Conservation (phyloP, 2,797 vertebrate species). For the Lemur catta region DNA sequence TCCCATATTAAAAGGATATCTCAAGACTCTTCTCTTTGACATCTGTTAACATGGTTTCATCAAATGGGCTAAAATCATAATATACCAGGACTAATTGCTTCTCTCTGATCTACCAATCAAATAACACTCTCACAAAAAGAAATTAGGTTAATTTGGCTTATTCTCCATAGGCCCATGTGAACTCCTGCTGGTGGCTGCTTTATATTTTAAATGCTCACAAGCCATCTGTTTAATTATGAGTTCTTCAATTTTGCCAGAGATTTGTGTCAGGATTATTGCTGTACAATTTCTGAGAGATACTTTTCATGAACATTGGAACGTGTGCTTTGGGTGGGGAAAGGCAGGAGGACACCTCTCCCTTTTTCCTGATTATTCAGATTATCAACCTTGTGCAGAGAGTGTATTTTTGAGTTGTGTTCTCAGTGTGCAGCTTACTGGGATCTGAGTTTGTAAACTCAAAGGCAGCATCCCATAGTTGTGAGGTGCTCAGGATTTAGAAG, state of each 20-base stretch:
- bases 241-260: slow-evolving; percentile 2
- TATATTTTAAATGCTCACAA: background rate
- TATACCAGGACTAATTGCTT: background rate
- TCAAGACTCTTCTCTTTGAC: background rate
- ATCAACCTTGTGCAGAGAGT: background rate
- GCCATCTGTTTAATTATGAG: slow-evolving; percentile 25
- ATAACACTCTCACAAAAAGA: slow-evolving; percentile 11
- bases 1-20: background rate
- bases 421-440: background rate
- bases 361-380: background rate
- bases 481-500: background rate
- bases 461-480: background rate
- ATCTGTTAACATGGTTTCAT: slow-evolving; percentile 30
- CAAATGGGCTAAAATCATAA: slow-evolving; percentile 11
- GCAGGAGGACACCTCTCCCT: background rate
- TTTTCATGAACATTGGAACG: slow-evolving; percentile 20
- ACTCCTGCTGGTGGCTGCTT: background rate
- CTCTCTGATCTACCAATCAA: slow-evolving; percentile 37
- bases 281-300: slow-evolving; percentile 27
- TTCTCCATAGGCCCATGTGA: background rate
- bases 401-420: background rate
- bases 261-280: background rate
- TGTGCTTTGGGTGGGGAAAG: background rate
- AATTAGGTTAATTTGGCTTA: slow-evolving; percentile 49
- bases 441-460: background rate